Evolutionary conservation across 2,888 invertebrate genomes (phyloP).

Genomic region (Caenorhabditis wallacei): DNA sequence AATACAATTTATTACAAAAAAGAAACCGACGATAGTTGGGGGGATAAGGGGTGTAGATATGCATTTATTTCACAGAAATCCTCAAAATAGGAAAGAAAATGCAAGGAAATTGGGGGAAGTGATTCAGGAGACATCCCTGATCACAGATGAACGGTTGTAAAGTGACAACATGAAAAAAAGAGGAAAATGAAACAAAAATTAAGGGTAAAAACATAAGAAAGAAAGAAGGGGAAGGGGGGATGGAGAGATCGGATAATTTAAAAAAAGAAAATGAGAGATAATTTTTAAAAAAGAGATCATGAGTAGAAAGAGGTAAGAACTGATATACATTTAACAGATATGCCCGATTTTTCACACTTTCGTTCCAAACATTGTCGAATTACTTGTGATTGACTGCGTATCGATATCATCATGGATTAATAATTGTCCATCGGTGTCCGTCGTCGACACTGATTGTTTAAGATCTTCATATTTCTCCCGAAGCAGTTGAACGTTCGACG

Average conservation of each 20-base stretch:
- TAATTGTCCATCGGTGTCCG: slow-evolving; percentile 15
- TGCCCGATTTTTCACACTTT: slow-evolving; percentile 24
- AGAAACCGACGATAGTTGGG: neutral
- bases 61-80: slow-evolving; percentile 12
- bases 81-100: neutral
- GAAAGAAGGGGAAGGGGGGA: neutral
- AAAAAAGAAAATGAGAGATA: neutral
- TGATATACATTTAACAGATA: slow-evolving; percentile 25
- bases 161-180: neutral
- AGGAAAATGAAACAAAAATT: neutral
- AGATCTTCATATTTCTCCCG: slow-evolving; percentile 47
- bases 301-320: slow-evolving; percentile 5
- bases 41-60: too few relatives aligned
- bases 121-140: neutral
- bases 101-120: slow-evolving; percentile 11
- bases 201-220: slow-evolving; percentile 5
- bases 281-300: too few relatives aligned
- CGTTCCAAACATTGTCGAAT: slow-evolving; percentile 41
- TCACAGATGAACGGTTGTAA: neutral
- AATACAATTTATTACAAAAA: slow-evolving; percentile 50
- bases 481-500: slow-evolving; percentile 38
- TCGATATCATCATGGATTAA: slow-evolving; percentile 28
- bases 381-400: slow-evolving; percentile 30
- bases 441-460: slow-evolving; percentile 29
- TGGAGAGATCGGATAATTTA: too few relatives aligned